These are phyloP conservation scores for Girardia tigrina DNA, from an alignment of 2,888 invertebrate species.

Conservation along the genomic window DNA sequence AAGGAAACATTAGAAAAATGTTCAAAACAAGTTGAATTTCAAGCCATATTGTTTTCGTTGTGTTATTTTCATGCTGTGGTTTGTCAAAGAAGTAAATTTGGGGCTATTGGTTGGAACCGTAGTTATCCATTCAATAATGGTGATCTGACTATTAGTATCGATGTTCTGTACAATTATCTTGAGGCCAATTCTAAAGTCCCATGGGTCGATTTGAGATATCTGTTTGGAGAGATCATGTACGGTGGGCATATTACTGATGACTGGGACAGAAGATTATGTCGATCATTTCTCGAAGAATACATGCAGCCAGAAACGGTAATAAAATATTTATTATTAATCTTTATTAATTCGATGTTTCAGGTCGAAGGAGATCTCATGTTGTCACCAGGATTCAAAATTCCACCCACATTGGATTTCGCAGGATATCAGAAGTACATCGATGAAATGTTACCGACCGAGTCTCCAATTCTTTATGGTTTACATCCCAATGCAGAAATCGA, in stretches of 20 bases:
- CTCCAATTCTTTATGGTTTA: conserved; percentile 78
- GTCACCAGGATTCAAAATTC: conserved; percentile 78
- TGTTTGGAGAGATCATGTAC: conserved; percentile 95
- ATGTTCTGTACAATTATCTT: conserved; percentile 79
- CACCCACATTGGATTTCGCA: conserved; percentile 76
- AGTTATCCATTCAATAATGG: conserved; percentile 90
- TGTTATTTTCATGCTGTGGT: conserved; percentile 85
- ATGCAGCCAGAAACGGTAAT: conserved; percentile 74
- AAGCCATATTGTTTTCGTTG: neutral
- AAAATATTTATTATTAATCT: neutral
- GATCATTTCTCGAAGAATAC: conserved; percentile 66
- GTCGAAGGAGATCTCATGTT: conserved; percentile 76
- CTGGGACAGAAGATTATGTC: conserved; percentile 78
- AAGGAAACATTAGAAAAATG: conserved; percentile 17
- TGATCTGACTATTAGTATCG: conserved; percentile 80
- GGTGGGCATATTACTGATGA: conserved; percentile 94
- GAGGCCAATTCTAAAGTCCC: conserved; percentile 71
- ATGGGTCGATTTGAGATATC: conserved; percentile 84
- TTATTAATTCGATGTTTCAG: conserved; percentile 2
- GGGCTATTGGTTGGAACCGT: conserved; percentile 65
- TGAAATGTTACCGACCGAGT: conserved; percentile 77
- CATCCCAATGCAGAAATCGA: conserved; percentile 94
- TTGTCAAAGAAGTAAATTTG: conserved; percentile 80
- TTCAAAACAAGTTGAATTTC: neutral
- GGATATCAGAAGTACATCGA: conserved; percentile 86